Evolutionary conservation across 1,140 invertebrate species (phyloP).

Genomic region (Watersipora subatra): DNA sequence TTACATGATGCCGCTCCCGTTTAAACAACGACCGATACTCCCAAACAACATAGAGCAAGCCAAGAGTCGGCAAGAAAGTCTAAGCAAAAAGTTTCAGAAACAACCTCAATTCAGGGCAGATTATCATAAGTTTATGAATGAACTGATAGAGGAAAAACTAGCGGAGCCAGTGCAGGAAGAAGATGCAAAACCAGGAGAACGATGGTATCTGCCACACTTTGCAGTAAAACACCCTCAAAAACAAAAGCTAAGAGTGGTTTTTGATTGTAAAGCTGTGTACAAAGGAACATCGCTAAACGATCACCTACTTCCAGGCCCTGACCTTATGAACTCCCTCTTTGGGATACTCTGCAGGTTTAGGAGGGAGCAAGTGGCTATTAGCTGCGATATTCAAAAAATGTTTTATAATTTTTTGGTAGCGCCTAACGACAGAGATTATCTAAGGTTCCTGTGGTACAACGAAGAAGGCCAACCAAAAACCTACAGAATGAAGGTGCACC

Average conservation of each 20-base stretch:
- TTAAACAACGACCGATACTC: too few species aligned
- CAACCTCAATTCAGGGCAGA: too few species aligned
- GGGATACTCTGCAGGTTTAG: slow-evolving; percentile 10
- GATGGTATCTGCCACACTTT: too few species aligned
- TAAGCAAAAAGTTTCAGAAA: too few species aligned
- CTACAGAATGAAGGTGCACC: slow-evolving; percentile 8
- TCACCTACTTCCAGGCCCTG: slow-evolving; percentile 13
- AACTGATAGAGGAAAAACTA: too few species aligned
- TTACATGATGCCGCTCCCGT: too few species aligned
- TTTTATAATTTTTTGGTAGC: slow-evolving; percentile 15
- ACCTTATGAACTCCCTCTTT: slow-evolving; percentile 15
- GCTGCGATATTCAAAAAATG: slow-evolving; percentile 14
- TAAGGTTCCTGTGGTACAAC: slow-evolving; percentile 13
- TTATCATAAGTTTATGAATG: too few species aligned
- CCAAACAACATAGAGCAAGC: too few species aligned
- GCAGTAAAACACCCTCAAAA: too few species aligned
- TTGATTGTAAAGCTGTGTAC: slow-evolving; percentile 17
- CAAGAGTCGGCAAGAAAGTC: too few species aligned
- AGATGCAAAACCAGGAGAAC: too few species aligned
- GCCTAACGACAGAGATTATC: slow-evolving; percentile 7
- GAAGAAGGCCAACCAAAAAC: slow-evolving; percentile 5
- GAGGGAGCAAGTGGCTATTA: slow-evolving; percentile 9
- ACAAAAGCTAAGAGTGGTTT: slow-evolving; percentile 17
- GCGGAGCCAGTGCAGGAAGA: too few species aligned
- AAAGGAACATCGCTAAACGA: slow-evolving; percentile 12